Conservation (phyloP, 1,140 invertebrate genomes). For the Drosophila equinoxialis region DNA sequence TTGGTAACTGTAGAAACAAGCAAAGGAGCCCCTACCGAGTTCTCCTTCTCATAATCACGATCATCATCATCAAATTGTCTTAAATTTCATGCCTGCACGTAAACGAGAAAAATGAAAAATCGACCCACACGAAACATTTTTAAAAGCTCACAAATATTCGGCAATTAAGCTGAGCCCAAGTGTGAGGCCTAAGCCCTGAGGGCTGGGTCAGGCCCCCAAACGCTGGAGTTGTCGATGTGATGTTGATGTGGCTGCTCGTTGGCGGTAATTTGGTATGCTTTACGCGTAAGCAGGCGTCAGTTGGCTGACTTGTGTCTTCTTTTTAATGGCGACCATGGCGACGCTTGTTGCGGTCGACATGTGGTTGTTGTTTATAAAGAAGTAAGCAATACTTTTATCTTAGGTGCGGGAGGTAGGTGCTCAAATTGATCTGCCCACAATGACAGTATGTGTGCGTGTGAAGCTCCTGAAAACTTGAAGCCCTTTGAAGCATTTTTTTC, state of each 20-base stretch:
- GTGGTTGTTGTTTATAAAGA: constrained; percentile 28
- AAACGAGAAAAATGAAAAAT: constrained; percentile 39
- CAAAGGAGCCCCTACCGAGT: constrained; percentile 23
- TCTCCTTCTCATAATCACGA: neutral
- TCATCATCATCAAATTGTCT: constrained; percentile 5
- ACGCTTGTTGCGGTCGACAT: constrained; percentile 45
- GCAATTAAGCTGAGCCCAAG: constrained; percentile 56
- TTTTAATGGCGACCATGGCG: constrained; percentile 72
- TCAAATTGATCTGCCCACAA: neutral
- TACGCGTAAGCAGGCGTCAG: constrained; percentile 67
- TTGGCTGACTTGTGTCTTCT: constrained; percentile 70
- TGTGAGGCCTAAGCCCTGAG: neutral
- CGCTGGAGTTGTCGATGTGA: constrained; percentile 1
- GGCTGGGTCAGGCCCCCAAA: neutral
- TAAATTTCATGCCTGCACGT: constrained; percentile 30
- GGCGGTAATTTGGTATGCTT: constrained; percentile 59
- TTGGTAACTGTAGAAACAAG: constrained; percentile 40
- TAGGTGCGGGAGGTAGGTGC: constrained; percentile 18
- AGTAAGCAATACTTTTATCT: constrained; percentile 10
- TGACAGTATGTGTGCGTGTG: neutral
- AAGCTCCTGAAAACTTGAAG: neutral
- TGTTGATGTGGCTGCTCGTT: constrained; percentile 20
- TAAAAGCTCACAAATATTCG: constrained; percentile 59
- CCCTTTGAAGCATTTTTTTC: neutral
- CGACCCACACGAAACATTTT: constrained; percentile 10